Evolutionary conservation across 2,888 invertebrate genomes (phyloP).

Genomic region (Lumbricus terrestris): DNA sequence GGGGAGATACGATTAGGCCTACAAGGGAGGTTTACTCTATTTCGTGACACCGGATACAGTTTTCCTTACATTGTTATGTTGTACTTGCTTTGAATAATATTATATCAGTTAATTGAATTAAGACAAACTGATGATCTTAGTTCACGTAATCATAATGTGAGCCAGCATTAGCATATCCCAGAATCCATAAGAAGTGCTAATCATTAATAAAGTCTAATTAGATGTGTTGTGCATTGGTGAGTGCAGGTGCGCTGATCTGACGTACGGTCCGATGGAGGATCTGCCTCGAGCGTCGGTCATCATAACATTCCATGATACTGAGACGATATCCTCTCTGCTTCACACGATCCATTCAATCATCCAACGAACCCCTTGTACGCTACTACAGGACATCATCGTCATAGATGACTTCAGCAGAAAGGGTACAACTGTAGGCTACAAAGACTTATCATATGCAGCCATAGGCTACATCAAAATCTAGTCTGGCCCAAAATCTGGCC

Average conservation of each 20-base stretch:
- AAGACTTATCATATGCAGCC: neutral
- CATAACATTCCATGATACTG: conserved; percentile 88
- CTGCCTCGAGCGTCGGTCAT: conserved; percentile 81
- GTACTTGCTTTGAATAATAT: too few relatives aligned
- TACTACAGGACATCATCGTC: conserved; percentile 84
- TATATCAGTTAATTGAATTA: neutral
- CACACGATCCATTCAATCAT: conserved; percentile 83
- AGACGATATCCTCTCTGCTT: conserved; percentile 81
- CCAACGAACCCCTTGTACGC: conserved; percentile 71
- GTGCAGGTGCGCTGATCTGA: conserved; percentile 12
- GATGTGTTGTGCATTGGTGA: too few relatives aligned
- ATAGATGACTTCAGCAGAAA: conserved; percentile 87
- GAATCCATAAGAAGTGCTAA: too few relatives aligned
- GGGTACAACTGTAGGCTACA: conserved; percentile 46
- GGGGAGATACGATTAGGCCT: too few relatives aligned
- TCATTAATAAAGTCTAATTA: too few relatives aligned
- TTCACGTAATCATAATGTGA: neutral
- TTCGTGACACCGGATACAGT: too few relatives aligned
- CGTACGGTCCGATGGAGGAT: conserved; percentile 45
- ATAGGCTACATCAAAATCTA: too few relatives aligned
- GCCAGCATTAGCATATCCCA: neutral
- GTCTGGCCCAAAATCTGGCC: too few relatives aligned
- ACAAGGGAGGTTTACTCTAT: too few relatives aligned
- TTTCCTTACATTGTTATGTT: too few relatives aligned
- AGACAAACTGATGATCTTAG: neutral